A percentile compares a stretch with the other conserved stretches of the same genome.
These are phyloP conservation scores for Zaprionus obscuricornis DNA, from an alignment of 2,888 invertebrate species.

Conservation along the genomic window DNA sequence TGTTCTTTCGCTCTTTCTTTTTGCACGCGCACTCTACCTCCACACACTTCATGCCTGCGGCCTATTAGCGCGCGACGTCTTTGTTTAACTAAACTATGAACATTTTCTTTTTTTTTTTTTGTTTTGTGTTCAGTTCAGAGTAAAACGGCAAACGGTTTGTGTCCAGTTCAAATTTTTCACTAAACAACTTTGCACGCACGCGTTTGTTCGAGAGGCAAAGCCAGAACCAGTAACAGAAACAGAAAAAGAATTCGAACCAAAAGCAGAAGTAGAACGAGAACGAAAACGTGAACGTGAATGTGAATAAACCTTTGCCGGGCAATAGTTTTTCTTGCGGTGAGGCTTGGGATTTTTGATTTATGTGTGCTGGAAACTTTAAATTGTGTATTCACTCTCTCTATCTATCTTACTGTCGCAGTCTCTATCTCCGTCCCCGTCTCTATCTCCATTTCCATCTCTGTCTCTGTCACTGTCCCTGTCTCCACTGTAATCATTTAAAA, in stretches of 20 bases:
- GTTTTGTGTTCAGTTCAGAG: constrained; percentile 19
- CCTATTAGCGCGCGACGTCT: constrained; percentile 21
- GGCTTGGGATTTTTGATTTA: constrained; percentile 69
- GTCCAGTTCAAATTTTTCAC: constrained; percentile 75
- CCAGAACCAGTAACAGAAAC: constrained; percentile 3
- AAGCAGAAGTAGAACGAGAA: constrained; percentile 3
- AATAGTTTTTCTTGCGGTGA: constrained; percentile 24
- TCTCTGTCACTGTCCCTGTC: too few species aligned
- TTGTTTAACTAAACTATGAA: constrained; percentile 44
- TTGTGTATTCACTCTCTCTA: constrained; percentile 52
- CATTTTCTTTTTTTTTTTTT: constrained; percentile 11
- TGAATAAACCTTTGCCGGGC: too few species aligned
- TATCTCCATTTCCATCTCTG: too few species aligned
- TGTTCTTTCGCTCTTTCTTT: constrained; percentile 21
- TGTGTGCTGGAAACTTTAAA: constrained; percentile 67
- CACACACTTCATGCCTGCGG: too few species aligned
- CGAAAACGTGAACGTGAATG: constrained; percentile 31
- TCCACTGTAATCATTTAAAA: constrained; percentile 50
- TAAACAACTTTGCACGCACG: constrained; percentile 78
- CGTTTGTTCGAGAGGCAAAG: constrained; percentile 31
- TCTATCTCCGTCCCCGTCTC: too few species aligned
- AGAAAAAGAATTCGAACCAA: not conserved
- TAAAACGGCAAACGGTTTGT: constrained; percentile 47
- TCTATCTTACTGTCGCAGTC: constrained; percentile 32
- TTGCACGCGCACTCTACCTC: too few species aligned